These are phyloP conservation scores for Epinotia ramella DNA, from an alignment of 2,888 invertebrate genomes.

Conservation along the genomic window DNA sequence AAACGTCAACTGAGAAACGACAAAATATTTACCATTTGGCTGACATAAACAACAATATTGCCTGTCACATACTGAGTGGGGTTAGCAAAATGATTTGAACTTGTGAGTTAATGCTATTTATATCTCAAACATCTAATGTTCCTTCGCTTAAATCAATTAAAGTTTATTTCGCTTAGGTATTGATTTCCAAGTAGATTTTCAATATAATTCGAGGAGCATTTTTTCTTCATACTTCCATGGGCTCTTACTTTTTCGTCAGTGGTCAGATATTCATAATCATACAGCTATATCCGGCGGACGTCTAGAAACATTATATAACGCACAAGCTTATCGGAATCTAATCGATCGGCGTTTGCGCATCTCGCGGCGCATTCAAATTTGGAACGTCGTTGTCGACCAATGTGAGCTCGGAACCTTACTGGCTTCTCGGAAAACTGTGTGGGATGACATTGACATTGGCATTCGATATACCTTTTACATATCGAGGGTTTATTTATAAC, in stretches of 20 bases:
- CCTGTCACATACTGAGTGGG: constrained; percentile 34
- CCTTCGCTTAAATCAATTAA: neutral
- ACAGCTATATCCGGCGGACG: constrained; percentile 71
- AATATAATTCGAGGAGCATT: neutral
- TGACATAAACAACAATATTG: constrained; percentile 24
- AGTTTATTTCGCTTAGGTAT: neutral
- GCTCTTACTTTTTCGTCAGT: constrained; percentile 7
- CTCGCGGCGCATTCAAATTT: constrained; percentile 82
- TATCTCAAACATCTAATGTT: neutral
- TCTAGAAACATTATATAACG: constrained; percentile 56
- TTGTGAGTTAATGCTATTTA: neutral
- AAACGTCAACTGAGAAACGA: constrained; percentile 29
- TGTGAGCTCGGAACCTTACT: constrained; percentile 65
- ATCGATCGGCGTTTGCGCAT: constrained; percentile 78
- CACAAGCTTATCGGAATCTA: constrained; percentile 73
- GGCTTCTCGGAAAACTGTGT: constrained; percentile 61
- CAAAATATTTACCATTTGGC: constrained; percentile 32
- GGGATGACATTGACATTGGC: constrained; percentile 76
- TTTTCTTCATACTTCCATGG: neutral
- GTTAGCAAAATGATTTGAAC: constrained; percentile 8
- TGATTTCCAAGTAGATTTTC: too few species aligned
- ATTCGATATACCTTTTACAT: constrained; percentile 43
- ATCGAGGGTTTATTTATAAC: constrained; percentile 42
- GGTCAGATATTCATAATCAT: constrained; percentile 44
- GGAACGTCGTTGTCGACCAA: constrained; percentile 69